Base-by-base conservation (phyloP, 2,888 invertebrate species). In the Apodemia hepburni region DNA sequence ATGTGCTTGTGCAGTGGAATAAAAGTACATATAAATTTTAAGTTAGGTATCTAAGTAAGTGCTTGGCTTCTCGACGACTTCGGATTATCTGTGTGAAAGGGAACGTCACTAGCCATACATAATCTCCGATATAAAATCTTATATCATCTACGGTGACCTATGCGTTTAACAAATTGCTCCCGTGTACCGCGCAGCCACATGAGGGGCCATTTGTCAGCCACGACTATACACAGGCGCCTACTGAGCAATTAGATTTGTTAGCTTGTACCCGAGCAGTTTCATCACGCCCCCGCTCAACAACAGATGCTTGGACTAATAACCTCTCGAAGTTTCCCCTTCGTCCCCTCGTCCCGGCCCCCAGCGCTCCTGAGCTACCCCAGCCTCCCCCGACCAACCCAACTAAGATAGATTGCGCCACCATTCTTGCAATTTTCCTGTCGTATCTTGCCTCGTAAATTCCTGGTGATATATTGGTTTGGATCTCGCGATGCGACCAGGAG, bases 361-460 rank as follows among this genome's bases (percentile, higher is more conserved):
- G 77, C 75, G 72, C 78, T 69, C 70, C 73, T 71, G 70, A 68
- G 73, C 79, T 76, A 80, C 88, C 92, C 82, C 81, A 82, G 80
- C 82, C 87, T 84, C 85, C 84, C 85, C 88, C 84, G 83, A 75
- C 75, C 92, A 85, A 92, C 92, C 93, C 94, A 94, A 94, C 94
- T 94, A 94, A 96, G 96, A 96, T 96, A 95, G 95, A 96, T 96
- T 95, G 95, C 95, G 94, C 95, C 95, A 95, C 95, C 96, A 96
- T 96, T 96, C 96, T 96, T 96, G 96, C 96, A 96, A 96, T 96
- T 96, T 96, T 95, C 95, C 96, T 96, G 96, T 96, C 96, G 96
- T 96, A 96, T 95, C 95, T 95, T 94, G 93, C 94, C 94, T 94
- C 95, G 95, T 96, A 96, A 95, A 96, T 95, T 95, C 94, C 92